Evolutionary conservation across 2,113 vertebrate genomes (phyloP).

Genomic region (Pithys albifrons): DNA sequence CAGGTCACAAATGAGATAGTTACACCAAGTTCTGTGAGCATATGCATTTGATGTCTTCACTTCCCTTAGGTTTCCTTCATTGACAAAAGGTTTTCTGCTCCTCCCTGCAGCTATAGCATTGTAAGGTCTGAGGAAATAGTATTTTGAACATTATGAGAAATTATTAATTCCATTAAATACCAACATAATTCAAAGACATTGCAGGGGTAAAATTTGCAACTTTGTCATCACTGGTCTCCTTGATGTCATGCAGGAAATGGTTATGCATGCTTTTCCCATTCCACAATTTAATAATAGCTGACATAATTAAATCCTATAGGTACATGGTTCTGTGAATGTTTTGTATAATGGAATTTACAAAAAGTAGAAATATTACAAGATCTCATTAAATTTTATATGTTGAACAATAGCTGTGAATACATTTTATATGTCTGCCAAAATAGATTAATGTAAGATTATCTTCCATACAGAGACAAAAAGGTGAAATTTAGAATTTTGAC

Average conservation of each 20-base stretch:
- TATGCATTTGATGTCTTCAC: not conserved
- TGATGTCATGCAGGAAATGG: not conserved
- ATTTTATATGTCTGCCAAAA: not conserved
- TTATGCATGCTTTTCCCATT: not conserved
- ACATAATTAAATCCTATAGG: not conserved
- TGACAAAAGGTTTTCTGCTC: not conserved
- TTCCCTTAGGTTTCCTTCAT: not conserved
- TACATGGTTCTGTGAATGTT: not conserved
- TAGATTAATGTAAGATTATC: not conserved
- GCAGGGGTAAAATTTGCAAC: not conserved
- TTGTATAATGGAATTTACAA: not conserved
- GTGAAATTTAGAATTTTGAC: not conserved
- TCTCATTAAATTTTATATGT: not conserved
- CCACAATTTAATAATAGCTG: not conserved
- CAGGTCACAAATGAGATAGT: not conserved
- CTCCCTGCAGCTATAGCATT: not conserved
- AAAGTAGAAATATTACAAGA: not conserved
- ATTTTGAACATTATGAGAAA: not conserved
- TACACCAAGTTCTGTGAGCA: not conserved
- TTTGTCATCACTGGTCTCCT: not conserved
- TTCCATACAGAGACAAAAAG: not conserved
- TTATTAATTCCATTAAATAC: not conserved
- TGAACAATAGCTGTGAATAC: not conserved
- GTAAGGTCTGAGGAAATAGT: not conserved
- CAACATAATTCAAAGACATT: not conserved